These are phyloP conservation scores for Pagetopsis macropterus DNA, from an alignment of 2,797 vertebrate species.

Conservation along the genomic window DNA sequence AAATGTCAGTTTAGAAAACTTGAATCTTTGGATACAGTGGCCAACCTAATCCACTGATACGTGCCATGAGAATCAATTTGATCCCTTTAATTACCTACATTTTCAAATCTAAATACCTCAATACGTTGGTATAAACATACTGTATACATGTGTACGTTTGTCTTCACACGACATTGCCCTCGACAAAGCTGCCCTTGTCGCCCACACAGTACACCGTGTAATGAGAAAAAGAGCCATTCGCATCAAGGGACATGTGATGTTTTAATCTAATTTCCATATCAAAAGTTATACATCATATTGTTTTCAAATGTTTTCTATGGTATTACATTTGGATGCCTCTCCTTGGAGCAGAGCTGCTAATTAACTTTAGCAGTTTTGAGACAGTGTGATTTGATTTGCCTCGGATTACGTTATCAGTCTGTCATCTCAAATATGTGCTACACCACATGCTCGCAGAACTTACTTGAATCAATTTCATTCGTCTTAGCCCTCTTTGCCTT, in stretches of 20 bases:
- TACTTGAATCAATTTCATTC: not conserved
- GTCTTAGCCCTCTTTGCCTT: not conserved
- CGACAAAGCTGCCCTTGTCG: constrained; percentile 17
- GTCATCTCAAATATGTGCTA: constrained; percentile 17
- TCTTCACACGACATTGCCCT: constrained; percentile 5
- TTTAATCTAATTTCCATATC: constrained; percentile 8
- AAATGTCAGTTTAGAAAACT: not conserved
- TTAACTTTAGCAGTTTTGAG: constrained; percentile 38
- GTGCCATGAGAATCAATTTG: too few relatives aligned
- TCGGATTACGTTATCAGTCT: constrained; percentile 15
- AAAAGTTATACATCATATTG: constrained; percentile 14
- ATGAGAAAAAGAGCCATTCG: not conserved
- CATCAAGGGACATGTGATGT: not conserved
- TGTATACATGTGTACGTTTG: not conserved
- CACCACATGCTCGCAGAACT: not conserved
- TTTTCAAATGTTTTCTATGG: constrained; percentile 9
- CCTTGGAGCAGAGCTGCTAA: constrained; percentile 22
- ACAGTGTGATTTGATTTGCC: constrained; percentile 42
- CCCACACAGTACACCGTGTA: not conserved
- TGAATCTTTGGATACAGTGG: not conserved
- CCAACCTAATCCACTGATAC: not conserved
- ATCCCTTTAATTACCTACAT: too few relatives aligned
- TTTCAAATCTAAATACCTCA: not conserved
- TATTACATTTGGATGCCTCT: constrained; percentile 17
- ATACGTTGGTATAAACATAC: not conserved